phyloP scores from a whole-genome alignment of 2,888 invertebrate species.

The Myopa testacea region DNA sequence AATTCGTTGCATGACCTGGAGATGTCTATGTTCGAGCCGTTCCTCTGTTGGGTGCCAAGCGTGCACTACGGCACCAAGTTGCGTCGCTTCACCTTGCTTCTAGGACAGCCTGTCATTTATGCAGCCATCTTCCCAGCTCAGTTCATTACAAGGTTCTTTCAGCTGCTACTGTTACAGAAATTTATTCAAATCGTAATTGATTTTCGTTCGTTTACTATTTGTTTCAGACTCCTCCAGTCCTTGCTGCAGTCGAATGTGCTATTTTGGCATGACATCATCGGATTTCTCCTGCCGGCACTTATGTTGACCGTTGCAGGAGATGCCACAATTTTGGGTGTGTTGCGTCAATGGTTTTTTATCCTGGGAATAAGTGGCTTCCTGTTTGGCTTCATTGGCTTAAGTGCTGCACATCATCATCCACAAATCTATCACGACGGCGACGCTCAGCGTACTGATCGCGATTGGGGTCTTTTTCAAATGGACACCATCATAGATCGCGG shows the following conservation, averaged over 20 bases:
- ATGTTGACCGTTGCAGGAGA: conserved; percentile 63
- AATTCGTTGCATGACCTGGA: conserved; percentile 82
- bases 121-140: conserved; percentile 44
- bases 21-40: conserved; percentile 76
- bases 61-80: conserved; percentile 69
- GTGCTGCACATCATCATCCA: conserved; percentile 83
- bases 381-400: conserved; percentile 75
- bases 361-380: conserved; percentile 71
- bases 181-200: not conserved
- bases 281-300: conserved; percentile 64
- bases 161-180: not conserved
- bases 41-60: conserved; percentile 74
- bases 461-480: conserved; percentile 83
- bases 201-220: not conserved
- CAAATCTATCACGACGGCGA: conserved; percentile 83
- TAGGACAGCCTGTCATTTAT: conserved; percentile 68
- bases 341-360: conserved; percentile 71
- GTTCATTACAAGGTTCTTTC: conserved; percentile 45
- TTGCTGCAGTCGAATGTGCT: conserved; percentile 53
- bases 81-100: conserved; percentile 70
- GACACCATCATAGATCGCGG: conserved; percentile 79
- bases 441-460: conserved; percentile 68
- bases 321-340: conserved; percentile 42
- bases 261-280: conserved; percentile 65
- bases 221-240: conserved; percentile 51